Percentiles rank a stretch among this genome's conserved stretches.
Conservation (phyloP, 2,888 invertebrate species). For the Polydesmus complanatus region DNA sequence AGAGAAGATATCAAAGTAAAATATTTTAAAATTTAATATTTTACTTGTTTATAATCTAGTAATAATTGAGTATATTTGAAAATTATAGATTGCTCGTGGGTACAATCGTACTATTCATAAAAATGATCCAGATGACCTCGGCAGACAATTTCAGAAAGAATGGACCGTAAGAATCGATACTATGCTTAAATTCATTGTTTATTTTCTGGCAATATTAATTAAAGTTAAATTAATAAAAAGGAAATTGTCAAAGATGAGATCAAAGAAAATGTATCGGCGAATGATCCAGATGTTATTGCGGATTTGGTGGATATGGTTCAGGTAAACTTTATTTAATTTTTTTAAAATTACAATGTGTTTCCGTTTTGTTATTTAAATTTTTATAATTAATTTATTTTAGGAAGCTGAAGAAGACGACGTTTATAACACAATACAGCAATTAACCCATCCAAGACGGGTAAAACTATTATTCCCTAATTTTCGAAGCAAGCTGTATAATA, state of each 20-base stretch:
- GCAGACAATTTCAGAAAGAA: constrained; percentile 10
- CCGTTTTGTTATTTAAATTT: constrained; percentile 1
- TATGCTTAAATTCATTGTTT: not conserved
- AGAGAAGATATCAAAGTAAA: constrained; percentile 57
- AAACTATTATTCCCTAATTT: not conserved
- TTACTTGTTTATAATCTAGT: not conserved
- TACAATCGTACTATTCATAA: constrained; percentile 44
- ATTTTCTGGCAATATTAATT: not conserved
- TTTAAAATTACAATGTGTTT: not conserved
- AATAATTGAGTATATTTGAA: not conserved
- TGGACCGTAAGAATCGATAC: constrained; percentile 18
- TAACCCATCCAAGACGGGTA: not conserved
- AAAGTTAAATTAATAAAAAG: not conserved
- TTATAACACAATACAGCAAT: constrained; percentile 12
- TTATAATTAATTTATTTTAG: constrained; percentile 1
- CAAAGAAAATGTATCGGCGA: not conserved
- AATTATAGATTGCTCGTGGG: constrained; percentile 42
- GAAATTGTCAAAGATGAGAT: not conserved
- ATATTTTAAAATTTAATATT: not conserved
- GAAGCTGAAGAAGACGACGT: constrained; percentile 19
- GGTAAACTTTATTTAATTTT: not conserved
- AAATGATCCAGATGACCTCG: constrained; percentile 8
- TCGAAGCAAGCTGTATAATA: not conserved
- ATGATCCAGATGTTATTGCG: not conserved
- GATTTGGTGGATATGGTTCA: not conserved